A percentile compares a stretch with the other conserved stretches of the same genome.
Evolutionary conservation across 2,888 invertebrate species (phyloP).

Genomic region (Drosophila quinaria): DNA sequence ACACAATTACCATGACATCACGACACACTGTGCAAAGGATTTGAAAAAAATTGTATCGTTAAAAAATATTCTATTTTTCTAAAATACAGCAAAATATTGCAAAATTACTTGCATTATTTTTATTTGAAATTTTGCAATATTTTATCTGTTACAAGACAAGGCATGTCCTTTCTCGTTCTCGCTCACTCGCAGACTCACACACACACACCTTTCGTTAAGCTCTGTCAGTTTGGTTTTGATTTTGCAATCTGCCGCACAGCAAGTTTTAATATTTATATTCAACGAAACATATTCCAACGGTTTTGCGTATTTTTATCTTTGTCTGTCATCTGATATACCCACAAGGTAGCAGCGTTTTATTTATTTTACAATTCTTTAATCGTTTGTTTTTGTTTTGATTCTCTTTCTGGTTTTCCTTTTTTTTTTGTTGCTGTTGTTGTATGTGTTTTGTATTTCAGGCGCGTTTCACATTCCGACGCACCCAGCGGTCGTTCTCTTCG

Average conservation of each 20-base stretch:
- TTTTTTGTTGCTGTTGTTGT: too few relatives aligned
- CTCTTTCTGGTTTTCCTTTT: constrained; percentile 21
- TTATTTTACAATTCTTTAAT: constrained; percentile 48
- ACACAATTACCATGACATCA: constrained; percentile 62
- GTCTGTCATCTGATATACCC: constrained; percentile 60
- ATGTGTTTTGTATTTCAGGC: constrained; percentile 44
- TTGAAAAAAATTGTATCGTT: constrained; percentile 11
- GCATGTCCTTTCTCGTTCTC: constrained; percentile 31
- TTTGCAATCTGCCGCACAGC: constrained; percentile 46
- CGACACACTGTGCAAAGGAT: constrained; percentile 38
- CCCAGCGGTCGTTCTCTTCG: constrained; percentile 65
- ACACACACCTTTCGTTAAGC: constrained; percentile 62
- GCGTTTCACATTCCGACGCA: constrained; percentile 76
- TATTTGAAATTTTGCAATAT: constrained; percentile 37
- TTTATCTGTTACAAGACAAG: constrained; percentile 4
- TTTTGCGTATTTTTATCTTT: constrained; percentile 63
- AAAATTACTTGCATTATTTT: neutral
- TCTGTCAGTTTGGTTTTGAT: constrained; percentile 39
- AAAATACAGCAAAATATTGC: constrained; percentile 18
- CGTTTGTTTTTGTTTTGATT: constrained; percentile 40
- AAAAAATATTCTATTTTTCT: neutral
- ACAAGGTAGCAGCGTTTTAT: constrained; percentile 47
- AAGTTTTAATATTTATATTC: constrained; percentile 52
- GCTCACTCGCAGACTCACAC: constrained; percentile 16
- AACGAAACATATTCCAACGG: constrained; percentile 47